Evolutionary conservation across 2,797 vertebrate species (phyloP).

Genomic region (Astyanax mexicanus): DNA sequence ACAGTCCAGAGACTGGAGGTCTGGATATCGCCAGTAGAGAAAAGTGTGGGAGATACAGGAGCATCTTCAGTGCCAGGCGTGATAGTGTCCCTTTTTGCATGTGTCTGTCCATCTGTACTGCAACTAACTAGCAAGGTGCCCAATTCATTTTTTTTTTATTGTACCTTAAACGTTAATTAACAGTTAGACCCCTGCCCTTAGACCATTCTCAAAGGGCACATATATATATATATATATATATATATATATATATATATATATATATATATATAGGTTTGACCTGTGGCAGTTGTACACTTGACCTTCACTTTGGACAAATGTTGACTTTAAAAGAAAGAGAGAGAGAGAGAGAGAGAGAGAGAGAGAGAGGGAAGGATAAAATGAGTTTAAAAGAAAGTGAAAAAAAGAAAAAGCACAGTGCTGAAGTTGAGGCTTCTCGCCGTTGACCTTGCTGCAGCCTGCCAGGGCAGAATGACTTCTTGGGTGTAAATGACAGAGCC

Average conservation of each 20-base stretch:
- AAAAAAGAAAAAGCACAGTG: conserved; percentile 37
- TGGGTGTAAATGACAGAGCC: conserved; percentile 57
- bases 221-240: too few species aligned
- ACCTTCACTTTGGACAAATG: conserved; percentile 60
- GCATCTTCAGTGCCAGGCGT: too few species aligned
- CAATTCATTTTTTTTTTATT: not conserved
- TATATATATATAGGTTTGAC: too few species aligned
- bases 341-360: not conserved
- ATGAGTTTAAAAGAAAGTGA: not conserved
- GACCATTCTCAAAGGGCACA: not conserved
- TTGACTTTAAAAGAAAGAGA: conserved; percentile 15
- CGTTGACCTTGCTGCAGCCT: conserved; percentile 66
- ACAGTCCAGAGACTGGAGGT: too few species aligned
- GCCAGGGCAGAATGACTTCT: conserved; percentile 66
- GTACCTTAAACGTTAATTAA: not conserved
- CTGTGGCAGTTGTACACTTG: conserved; percentile 69
- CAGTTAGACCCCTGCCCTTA: not conserved
- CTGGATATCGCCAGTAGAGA: too few species aligned
- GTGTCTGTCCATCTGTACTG: too few species aligned
- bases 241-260: too few species aligned
- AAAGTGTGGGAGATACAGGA: too few species aligned
- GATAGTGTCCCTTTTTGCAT: too few species aligned
- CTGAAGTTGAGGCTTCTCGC: conserved; percentile 60
- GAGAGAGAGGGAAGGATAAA: too few species aligned
- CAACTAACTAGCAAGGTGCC: too few species aligned